Conservation (phyloP, 2,113 vertebrate species). For the Prinia subflava region DNA sequence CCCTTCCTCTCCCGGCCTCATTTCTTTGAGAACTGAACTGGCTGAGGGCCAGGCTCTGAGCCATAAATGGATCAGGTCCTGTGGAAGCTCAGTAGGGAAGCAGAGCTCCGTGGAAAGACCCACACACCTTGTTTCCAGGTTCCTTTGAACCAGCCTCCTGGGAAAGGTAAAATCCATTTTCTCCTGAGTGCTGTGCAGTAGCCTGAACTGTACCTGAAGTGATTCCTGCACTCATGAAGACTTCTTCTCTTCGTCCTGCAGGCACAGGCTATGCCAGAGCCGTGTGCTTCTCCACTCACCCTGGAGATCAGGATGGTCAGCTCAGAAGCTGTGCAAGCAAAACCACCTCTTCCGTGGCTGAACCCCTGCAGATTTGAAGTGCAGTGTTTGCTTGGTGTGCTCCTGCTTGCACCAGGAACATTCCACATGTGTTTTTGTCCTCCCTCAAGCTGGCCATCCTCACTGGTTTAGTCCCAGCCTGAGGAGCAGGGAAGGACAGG, state of each 20-base stretch:
- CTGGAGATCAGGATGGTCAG: not conserved
- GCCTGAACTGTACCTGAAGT: not conserved
- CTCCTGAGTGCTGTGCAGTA: not conserved
- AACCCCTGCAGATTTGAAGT: not conserved
- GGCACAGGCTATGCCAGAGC: not conserved
- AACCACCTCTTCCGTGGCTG: not conserved
- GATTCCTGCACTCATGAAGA: not conserved
- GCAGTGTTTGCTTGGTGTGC: not conserved
- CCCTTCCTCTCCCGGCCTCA: not conserved
- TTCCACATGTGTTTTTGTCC: not conserved
- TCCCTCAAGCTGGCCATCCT: not conserved
- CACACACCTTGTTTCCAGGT: not conserved
- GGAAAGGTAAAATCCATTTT: not conserved
- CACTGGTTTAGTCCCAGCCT: not conserved
- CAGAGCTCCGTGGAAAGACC: not conserved
- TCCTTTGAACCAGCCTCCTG: not conserved
- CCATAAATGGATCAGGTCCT: not conserved
- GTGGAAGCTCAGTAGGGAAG: not conserved
- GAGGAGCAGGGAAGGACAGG: not conserved
- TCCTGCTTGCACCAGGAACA: not conserved
- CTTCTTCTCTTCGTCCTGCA: not conserved
- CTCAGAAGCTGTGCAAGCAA: not conserved
- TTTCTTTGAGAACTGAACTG: not conserved
- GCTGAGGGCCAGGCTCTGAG: not conserved
- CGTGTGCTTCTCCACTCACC: accelerated